A percentile compares a stretch with the other conserved stretches of the same genome.
phyloP scores from a whole-genome alignment of 2,113 vertebrate genomes.

The Ammodytes marinus region DNA sequence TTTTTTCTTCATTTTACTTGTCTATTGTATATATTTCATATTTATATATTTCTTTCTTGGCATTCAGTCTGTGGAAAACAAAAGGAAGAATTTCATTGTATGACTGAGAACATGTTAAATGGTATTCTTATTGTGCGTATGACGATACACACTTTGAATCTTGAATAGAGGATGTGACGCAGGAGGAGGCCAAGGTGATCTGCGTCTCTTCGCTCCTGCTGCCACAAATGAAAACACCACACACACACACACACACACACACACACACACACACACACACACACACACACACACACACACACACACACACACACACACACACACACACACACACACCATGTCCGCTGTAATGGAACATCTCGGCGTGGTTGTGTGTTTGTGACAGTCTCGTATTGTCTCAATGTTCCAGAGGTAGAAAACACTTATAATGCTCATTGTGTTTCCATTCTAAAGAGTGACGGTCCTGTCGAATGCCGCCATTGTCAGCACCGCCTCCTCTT shows the following conservation, averaged over 20 bases:
- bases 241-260: no score
- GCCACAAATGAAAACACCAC: slow-evolving; percentile 39
- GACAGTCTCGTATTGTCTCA: neutral
- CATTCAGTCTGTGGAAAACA: no score
- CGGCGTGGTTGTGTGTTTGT: neutral
- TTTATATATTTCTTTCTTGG: no score
- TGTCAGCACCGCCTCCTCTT: neutral
- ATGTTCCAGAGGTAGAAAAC: neutral
- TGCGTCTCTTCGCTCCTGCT: neutral
- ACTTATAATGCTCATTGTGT: neutral
- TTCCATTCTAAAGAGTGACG: slow-evolving; percentile 18
- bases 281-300: no score
- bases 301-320: no score
- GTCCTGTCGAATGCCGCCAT: slow-evolving; percentile 3
- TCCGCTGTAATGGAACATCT: slow-evolving; percentile 27
- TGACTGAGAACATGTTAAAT: no score
- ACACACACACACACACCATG: neutral
- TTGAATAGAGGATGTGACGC: slow-evolving; percentile 4
- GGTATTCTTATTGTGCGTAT: no score
- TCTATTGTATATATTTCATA: no score
- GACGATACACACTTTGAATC: neutral
- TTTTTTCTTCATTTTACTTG: no score
- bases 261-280: no score
- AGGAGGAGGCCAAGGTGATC: slow-evolving; percentile 18
- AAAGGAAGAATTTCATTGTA: no score